Evolutionary conservation across 2,888 invertebrate species (phyloP).

Genomic region (Euzetes globulus): DNA sequence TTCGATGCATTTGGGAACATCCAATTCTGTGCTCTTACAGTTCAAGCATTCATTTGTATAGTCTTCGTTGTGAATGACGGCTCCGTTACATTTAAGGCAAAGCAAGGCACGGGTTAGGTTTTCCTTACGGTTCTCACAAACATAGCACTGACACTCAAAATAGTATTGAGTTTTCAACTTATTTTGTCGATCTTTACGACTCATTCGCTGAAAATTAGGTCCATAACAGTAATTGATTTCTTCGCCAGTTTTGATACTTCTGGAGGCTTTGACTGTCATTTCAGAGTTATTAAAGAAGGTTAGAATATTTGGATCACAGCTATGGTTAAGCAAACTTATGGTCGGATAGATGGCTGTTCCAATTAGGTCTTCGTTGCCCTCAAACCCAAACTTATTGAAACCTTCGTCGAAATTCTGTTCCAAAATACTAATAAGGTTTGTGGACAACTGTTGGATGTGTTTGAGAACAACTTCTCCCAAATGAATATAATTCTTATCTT

Average conservation of each 20-base stretch:
- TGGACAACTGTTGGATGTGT: conserved; percentile 65
- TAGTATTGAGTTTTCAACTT: conserved; percentile 63
- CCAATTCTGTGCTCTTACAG: conserved; percentile 9
- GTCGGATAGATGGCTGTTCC: conserved; percentile 79
- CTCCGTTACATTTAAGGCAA: conserved; percentile 32
- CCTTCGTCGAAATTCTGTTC: conserved; percentile 31
- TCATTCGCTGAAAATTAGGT: conserved; percentile 62
- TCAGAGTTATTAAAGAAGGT: conserved; percentile 51
- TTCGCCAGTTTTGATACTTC: conserved; percentile 20
- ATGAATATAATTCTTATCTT: background rate
- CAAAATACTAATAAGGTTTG: conserved; percentile 32
- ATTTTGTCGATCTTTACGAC: conserved; percentile 56
- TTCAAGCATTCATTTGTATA: conserved; percentile 15
- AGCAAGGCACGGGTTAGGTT: conserved; percentile 15
- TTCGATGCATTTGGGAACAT: conserved; percentile 17
- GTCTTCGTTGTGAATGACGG: conserved; percentile 32
- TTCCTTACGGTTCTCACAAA: conserved; percentile 52
- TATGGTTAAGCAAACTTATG: conserved; percentile 85
- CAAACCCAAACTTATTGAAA: background rate
- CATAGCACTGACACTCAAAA: conserved; percentile 67
- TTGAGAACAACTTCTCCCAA: conserved; percentile 63
- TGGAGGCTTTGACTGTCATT: conserved; percentile 18
- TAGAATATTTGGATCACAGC: conserved; percentile 74
- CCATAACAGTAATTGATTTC: conserved; percentile 47
- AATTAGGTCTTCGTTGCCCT: conserved; percentile 50